phyloP scores from a whole-genome alignment of 1,140 invertebrate species.

The Eupeodes corollae region DNA sequence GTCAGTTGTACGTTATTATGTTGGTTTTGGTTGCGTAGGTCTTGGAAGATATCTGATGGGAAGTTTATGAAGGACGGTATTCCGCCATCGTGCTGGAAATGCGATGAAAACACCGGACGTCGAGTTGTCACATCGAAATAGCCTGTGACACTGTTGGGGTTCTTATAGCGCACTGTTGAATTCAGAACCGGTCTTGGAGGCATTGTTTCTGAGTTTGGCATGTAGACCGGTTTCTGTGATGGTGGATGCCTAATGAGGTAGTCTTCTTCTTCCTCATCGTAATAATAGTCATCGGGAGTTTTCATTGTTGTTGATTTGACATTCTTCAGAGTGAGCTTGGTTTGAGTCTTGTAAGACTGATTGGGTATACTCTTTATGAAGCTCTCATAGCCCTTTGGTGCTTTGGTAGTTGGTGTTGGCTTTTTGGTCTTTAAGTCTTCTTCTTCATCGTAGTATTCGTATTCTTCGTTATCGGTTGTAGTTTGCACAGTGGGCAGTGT shows the following conservation, averaged over 20 bases:
- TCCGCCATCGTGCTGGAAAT: conserved; percentile 12
- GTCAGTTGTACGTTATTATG: conserved; percentile 2
- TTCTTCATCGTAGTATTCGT: too few species aligned
- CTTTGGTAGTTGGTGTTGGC: conserved; percentile 1
- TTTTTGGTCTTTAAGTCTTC: background rate
- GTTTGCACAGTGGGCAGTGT: background rate
- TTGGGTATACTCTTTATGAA: conserved; percentile 24
- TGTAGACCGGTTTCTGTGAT: conserved; percentile 44
- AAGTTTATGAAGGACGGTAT: conserved; percentile 34
- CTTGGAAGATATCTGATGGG: conserved; percentile 34
- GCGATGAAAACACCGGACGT: conserved; percentile 16
- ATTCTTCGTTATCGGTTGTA: too few species aligned
- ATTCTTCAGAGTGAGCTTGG: conserved; percentile 10
- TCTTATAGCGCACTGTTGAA: conserved; percentile 7
- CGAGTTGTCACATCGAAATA: conserved; percentile 26
- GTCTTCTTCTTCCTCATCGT: conserved; percentile 23
- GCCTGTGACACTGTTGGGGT: conserved; percentile 17
- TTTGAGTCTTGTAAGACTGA: conserved; percentile 10
- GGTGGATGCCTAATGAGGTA: conserved; percentile 23
- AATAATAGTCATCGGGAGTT: conserved; percentile 17
- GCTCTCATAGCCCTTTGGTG: conserved; percentile 25
- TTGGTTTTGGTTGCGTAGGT: conserved; percentile 23
- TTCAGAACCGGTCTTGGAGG: conserved; percentile 24
- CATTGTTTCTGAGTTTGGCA: conserved; percentile 46
- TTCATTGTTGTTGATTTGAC: conserved; percentile 9